Conservation (phyloP, 2,888 invertebrate genomes). For the Thymelicus sylvestris region DNA sequence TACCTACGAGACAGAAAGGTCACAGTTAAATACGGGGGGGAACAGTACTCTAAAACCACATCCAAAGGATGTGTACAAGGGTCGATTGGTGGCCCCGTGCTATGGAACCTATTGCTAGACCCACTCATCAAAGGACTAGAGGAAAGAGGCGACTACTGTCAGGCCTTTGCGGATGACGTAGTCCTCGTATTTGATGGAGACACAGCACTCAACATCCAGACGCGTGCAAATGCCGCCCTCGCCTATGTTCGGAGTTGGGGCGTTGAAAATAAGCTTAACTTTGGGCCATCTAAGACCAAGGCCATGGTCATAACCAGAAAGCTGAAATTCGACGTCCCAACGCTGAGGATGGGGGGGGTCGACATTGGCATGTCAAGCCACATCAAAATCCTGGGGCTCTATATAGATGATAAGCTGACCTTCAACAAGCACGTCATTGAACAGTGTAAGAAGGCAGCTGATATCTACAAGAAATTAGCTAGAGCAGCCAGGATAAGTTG, state of each 20-base stretch:
- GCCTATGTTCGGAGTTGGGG: slow-evolving; percentile 4
- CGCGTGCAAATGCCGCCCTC: not conserved
- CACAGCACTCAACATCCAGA: not conserved
- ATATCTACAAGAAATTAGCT: not conserved
- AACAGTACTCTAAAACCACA: no score
- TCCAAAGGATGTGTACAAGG: no score
- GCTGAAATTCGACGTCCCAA: slow-evolving; percentile 10
- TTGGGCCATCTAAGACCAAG: slow-evolving; percentile 1
- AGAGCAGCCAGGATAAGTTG: slow-evolving; percentile 6
- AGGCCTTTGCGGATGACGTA: not conserved
- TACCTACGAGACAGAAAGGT: no score
- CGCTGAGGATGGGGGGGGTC: not conserved
- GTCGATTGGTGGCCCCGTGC: not conserved
- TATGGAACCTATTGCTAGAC: slow-evolving; percentile 18
- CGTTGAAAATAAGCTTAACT: not conserved
- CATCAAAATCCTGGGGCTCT: slow-evolving; percentile 12
- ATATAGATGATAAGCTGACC: slow-evolving; percentile 1
- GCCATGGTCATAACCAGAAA: not conserved
- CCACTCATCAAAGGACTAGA: not conserved
- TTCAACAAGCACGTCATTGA: not conserved
- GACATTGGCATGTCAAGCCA: not conserved
- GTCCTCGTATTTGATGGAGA: not conserved
- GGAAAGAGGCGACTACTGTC: not conserved
- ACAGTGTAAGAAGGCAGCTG: not conserved
- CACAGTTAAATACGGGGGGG: no score